Conservation (phyloP, 2,888 invertebrate species). For the Macaria notata region DNA sequence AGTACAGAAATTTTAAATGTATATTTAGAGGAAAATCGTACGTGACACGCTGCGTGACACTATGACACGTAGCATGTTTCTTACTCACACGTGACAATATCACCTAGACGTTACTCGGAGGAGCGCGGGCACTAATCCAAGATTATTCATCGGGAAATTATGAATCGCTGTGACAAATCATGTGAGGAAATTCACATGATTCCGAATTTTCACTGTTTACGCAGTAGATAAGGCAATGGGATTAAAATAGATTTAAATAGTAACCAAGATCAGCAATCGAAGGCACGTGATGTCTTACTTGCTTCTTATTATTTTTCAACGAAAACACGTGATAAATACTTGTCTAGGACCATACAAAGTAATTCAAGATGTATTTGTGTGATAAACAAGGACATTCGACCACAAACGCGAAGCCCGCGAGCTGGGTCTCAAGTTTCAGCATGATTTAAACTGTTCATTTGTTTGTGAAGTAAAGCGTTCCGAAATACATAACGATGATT, state of each 20-base stretch:
- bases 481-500: constrained; percentile 6
- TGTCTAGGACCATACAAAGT: neutral
- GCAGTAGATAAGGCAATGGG: neutral
- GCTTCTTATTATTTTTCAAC: neutral
- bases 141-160: constrained; percentile 18
- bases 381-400: constrained; percentile 22
- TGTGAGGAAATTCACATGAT: constrained; percentile 34
- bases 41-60: neutral
- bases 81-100: constrained; percentile 21
- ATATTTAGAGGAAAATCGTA: neutral
- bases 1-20: too few species aligned
- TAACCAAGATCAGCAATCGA: constrained; percentile 1
- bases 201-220: constrained; percentile 5
- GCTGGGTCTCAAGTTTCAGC: constrained; percentile 6
- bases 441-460: neutral
- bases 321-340: constrained; percentile 1
- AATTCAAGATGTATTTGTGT: constrained; percentile 2
- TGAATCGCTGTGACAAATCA: constrained; percentile 27
- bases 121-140: constrained; percentile 30
- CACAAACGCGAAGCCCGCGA: constrained; percentile 16
- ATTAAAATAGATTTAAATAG: constrained; percentile 7
- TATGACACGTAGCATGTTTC: constrained; percentile 4
- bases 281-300: constrained; percentile 6
- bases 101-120: constrained; percentile 1
- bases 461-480: constrained; percentile 3